Evolutionary conservation across 2,888 invertebrate species (phyloP), one percentile per base, ranked within the genome.

Genomic region (Leptothorax acervorum): DNA sequence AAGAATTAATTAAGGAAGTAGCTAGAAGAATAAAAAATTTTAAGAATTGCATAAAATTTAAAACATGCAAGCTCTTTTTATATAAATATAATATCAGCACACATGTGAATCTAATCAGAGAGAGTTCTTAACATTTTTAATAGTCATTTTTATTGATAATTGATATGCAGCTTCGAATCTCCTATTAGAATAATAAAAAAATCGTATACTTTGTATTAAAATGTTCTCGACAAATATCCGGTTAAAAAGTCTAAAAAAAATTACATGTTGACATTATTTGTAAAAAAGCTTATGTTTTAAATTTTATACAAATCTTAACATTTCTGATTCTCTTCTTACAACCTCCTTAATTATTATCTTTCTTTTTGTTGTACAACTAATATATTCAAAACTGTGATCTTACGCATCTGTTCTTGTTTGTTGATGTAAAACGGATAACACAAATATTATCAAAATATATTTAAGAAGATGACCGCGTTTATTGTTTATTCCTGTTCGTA

Each of bases 331-430:
- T 51, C 6, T 51, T 6, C 51, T 51, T 18, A 18, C 18, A 51
- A 51, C 18, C 18, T 51, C 6, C 18, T 51, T 18, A 51, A 51
- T 60, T 63, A 48, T 51, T 3, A 23, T 63, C 5, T 63, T 75
- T 51, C 5, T 48, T 6, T 35, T 6, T 35, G 35, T 35, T 11
- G 8, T 63, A 9, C 0, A 51, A 48, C 15, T 62, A 35, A 31
- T 28, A 15, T 53, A 53, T 76, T 78, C 15, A 42, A 68, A 68
- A 9, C 35, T 18, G n/a, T 23, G 23, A 75, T 35, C 66, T 51
- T 35, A 1, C 35, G 9, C 23, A 12, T 75, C 48, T 35, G 5
- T 48, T 75, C 11, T 71, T 48, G 11, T 45, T 53, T 70, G 12
- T 75, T 35, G 23, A 42, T 15, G 9, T 74, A n/a, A 18, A 57